Percentiles rank a stretch among this genome's conserved stretches.
These are phyloP conservation scores for Eleutherodactylus coqui DNA, from an alignment of 2,797 vertebrate species.

Conservation along the genomic window DNA sequence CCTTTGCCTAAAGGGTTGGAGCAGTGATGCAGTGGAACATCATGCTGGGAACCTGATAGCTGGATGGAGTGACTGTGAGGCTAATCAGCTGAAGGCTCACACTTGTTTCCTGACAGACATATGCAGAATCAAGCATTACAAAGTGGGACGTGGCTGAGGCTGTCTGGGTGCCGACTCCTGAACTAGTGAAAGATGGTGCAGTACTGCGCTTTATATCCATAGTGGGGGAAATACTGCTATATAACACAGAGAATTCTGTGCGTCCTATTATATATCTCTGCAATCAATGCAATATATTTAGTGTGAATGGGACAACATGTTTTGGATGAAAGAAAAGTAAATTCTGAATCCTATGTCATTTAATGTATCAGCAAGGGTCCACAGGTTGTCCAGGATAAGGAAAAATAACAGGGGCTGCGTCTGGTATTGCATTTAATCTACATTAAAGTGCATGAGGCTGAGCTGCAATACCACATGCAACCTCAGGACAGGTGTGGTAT, in stretches of 20 bases:
- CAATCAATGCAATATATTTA: background rate
- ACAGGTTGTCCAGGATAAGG: too few species aligned
- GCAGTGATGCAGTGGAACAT: constrained; percentile 72
- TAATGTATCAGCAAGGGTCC: background rate
- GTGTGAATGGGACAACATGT: background rate
- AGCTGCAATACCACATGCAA: too few species aligned
- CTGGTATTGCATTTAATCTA: too few species aligned
- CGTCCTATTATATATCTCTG: background rate
- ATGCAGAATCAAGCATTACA: constrained; percentile 68
- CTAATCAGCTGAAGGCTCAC: constrained; percentile 78
- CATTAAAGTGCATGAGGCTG: too few species aligned
- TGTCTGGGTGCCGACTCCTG: constrained; percentile 53
- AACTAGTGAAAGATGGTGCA: constrained; percentile 43
- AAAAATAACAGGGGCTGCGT: too few species aligned
- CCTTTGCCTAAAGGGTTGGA: constrained; percentile 72
- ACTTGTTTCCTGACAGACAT: constrained; percentile 70
- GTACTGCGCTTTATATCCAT: background rate
- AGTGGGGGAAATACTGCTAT: background rate
- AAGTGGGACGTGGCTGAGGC: constrained; percentile 11
- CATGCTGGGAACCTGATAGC: constrained; percentile 81
- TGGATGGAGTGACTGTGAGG: constrained; percentile 78
- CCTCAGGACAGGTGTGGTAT: too few species aligned
- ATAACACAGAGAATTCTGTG: background rate
- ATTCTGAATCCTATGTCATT: background rate
- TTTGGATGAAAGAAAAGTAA: background rate